Percentiles rank a stretch among this genome's conserved stretches.
Evolutionary conservation across 2,888 invertebrate genomes (phyloP).

Genomic region (Campoplex nolae): DNA sequence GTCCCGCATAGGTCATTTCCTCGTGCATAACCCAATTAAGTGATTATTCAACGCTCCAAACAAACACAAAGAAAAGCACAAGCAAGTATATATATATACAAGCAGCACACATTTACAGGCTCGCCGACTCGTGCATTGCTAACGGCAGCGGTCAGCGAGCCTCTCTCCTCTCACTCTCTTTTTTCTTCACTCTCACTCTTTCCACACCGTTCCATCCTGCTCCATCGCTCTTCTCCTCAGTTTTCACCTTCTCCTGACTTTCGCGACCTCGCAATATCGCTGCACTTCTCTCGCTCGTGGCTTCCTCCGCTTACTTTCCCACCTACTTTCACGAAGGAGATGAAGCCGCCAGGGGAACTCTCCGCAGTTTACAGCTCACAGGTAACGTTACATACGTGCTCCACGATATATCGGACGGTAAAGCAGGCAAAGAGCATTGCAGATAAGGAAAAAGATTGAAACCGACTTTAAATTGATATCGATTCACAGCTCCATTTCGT

Average conservation of each 20-base stretch:
- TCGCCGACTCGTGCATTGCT: slow-evolving; percentile 36
- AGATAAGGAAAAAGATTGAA: neutral
- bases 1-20: slow-evolving; percentile 82
- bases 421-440: neutral
- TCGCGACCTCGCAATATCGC: slow-evolving; percentile 52
- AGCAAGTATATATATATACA: slow-evolving; percentile 28
- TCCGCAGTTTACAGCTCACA: slow-evolving; percentile 3
- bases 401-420: neutral
- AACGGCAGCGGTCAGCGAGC: slow-evolving; percentile 63
- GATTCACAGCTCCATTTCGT: neutral
- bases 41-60: slow-evolving; percentile 81
- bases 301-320: slow-evolving; percentile 68
- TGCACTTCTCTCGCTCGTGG: slow-evolving; percentile 49
- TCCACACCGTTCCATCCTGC: neutral
- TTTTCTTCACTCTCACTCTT: slow-evolving; percentile 53
- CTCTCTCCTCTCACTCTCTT: slow-evolving; percentile 59
- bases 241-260: slow-evolving; percentile 55
- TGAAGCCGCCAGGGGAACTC: neutral
- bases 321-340: slow-evolving; percentile 67
- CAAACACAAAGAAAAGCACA: slow-evolving; percentile 11
- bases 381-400: neutral
- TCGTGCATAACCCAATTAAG: slow-evolving; percentile 83
- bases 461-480: neutral
- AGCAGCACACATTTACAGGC: slow-evolving; percentile 11
- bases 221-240: neutral